These are phyloP conservation scores for Tetranychus truncatus DNA, from an alignment of 2,888 invertebrate species.

Conservation along the genomic window DNA sequence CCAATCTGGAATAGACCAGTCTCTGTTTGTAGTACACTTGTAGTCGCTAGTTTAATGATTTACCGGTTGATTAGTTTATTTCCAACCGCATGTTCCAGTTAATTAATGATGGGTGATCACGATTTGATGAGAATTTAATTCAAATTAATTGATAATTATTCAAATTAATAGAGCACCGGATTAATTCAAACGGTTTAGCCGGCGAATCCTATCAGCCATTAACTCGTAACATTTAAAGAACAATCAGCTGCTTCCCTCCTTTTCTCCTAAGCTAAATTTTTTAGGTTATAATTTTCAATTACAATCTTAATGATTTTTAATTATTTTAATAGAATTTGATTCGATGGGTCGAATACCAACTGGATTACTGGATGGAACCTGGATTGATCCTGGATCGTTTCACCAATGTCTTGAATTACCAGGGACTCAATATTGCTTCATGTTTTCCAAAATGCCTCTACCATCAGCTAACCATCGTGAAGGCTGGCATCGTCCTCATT, in stretches of 20 bases:
- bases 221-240: too few species aligned
- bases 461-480: neutral
- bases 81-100: too few species aligned
- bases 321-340: neutral
- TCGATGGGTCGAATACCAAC: slow-evolving; percentile 1
- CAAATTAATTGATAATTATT: too few species aligned
- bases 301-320: neutral
- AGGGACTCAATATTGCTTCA: neutral
- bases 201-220: too few species aligned
- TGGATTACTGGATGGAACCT: neutral
- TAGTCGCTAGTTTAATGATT: neutral
- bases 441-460: slow-evolving; percentile 7
- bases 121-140: too few species aligned
- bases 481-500: neutral
- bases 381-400: slow-evolving; percentile 1
- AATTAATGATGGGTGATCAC: too few species aligned
- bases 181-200: too few species aligned
- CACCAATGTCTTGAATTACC: neutral
- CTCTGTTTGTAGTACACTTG: neutral
- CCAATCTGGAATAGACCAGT: too few species aligned
- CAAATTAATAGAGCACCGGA: too few species aligned
- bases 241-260: neutral
- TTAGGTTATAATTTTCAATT: too few species aligned
- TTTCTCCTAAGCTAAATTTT: neutral
- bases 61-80: too few species aligned